Evolutionary conservation across 64 coral and sea anemone species (phyloP), one percentile per base, ranked within the genome.

Genomic region (Montipora sp.): DNA sequence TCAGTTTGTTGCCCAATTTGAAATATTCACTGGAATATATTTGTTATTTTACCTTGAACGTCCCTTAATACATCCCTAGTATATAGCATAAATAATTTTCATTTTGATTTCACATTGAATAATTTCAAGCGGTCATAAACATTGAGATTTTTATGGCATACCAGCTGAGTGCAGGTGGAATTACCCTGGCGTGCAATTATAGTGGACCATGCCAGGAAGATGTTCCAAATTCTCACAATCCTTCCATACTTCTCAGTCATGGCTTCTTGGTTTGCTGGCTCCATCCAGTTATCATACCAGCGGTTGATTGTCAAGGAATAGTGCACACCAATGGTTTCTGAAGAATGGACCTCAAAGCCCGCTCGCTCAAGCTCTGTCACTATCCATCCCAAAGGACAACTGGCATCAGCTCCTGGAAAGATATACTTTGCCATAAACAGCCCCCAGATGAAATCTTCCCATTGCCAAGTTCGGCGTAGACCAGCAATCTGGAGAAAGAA

Each of bases 361-460:
- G 98, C 98, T 15, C 48, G 19, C 47, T 99, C 98, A 2, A 99
- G 94, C 59, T 99, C 92, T 12, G 88, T 91, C 19, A 96, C 87
- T 51, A 96, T 74, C 88, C 92, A 99, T 4, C 90, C 91, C 36
- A 99, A 87, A 14, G 98, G 98, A 51, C 98, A 94, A 55, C 98
- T 99, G 9, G 98, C 98, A 58, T 99, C 98, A 0, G 98, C 98
- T 69, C 98, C 98, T 5, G 98, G 98, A 67, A 99, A 99, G 83
- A 99, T 92, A 53, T 99, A 96, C 77, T 99, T 95, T n/a, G 95
- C 98, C 98, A 99, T 99, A 18, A 99, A 99, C 10, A 99, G 75
- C 12, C 98, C 98, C 98, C 98, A 99, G 27, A 99, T 88, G 22
- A 99, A 94, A 78, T 99, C 98, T 70, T 99, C 98, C 98, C 98